Base-by-base conservation (phyloP, 2,797 vertebrate species). In the Pyrrhura leucotis region DNA sequence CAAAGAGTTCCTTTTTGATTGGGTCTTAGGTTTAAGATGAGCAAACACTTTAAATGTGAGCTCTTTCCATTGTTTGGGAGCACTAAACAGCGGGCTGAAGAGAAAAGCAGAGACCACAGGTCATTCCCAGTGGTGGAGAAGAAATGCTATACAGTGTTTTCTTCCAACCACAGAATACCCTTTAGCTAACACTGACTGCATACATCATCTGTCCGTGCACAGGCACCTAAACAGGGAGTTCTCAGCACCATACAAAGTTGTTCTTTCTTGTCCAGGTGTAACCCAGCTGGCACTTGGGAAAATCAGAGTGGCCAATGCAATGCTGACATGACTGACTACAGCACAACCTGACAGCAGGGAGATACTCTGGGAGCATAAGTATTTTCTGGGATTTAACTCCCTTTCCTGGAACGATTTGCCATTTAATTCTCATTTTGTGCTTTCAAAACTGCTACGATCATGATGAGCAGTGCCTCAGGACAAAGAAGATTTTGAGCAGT, bases 1-100 rank as follows among this genome's bases (percentile, higher is more conserved):
- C 87, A 93, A 76, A 94, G 71, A 91, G 73, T 90, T 82, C 59
- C 19, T 68, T 82, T 90, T 76, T 92, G 93, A 84, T 77, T 89
- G 80, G 56, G 79, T 54, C 56, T 96, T 66, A 77, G 45, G 44
- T 96, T 92, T 88, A 92, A 96, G 93, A 89, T 91, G 86, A 92
- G 84, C 79, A 91, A 95, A 79, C 8, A 0, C 62, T 95, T 90
- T 68, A 96, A 92, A 90, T 87, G 85, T 76, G 83, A 92, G 86
- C 85, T 81, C 37, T 85, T 90, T 71, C 87, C 75, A 93, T 83
- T 90, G 67, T 91, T 96, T 89, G 76, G 85, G 88, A 68, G 77
- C 68, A 90, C 87, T 90, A 95, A 93, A 90, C 75, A 86, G 61
- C 74, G 74, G 42, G 72, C 80, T 90, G 93, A 93, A 62, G 12